phyloP scores from a whole-genome alignment of 2,888 invertebrate species.

The Apodemia mormo region DNA sequence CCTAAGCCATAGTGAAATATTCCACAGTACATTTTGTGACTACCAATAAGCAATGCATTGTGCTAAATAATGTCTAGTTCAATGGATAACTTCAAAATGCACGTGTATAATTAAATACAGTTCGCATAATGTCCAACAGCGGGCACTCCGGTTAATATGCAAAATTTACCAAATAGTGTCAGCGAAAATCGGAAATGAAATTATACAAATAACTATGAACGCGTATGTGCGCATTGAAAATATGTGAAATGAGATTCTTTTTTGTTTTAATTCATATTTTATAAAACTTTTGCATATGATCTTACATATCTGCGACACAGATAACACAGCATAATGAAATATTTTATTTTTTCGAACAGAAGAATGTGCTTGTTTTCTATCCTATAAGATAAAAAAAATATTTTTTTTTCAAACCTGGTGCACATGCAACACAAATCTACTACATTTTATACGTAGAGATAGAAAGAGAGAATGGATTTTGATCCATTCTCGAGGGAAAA shows the following conservation, averaged over 20 bases:
- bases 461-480: no score
- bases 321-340: no score
- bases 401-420: no score
- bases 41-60: not conserved
- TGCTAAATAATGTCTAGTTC: constrained; percentile 14
- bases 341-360: no score
- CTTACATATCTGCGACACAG: no score
- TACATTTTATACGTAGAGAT: no score
- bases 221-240: not conserved
- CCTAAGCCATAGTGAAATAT: no score
- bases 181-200: constrained; percentile 39
- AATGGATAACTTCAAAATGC: constrained; percentile 42
- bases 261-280: constrained; percentile 20
- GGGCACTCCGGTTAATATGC: constrained; percentile 44
- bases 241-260: constrained; percentile 23
- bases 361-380: no score
- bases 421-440: no score
- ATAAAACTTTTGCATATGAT: no score
- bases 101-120: constrained; percentile 47
- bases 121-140: constrained; percentile 49
- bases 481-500: no score
- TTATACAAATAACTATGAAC: constrained; percentile 5
- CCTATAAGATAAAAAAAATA: no score
- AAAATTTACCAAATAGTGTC: constrained; percentile 39
- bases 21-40: not conserved